Evolutionary conservation across 1,140 invertebrate species (phyloP), one percentile per base, ranked within the genome.

Genomic region (Bombus superbus): DNA sequence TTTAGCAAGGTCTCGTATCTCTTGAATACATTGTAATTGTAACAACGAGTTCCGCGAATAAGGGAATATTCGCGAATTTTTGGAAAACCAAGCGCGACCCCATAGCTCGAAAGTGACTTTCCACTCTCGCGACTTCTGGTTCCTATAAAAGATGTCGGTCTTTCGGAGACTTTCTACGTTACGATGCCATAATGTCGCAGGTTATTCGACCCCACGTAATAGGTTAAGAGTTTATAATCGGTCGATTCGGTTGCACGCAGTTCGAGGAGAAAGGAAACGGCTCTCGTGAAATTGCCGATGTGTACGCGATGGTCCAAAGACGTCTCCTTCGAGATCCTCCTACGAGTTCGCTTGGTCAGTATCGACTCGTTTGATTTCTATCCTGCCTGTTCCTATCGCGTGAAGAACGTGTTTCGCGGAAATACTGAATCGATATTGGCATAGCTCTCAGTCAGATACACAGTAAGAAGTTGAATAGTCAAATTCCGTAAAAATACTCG

Each of bases 151-250:
- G 38, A 68, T 72, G 69, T 62, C 87, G 83, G 85, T 77, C 75
- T 87, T 88, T 88, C 72, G 35, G 73, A 85, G 83, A 93, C 92
- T 93, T 93, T 93, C 92, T 92, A 93, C 71, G 79, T 87, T 86
- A 86, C 77, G 83, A 90, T 92, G 78, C 80, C 73, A 79, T 91
- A 90, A 91, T 90, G 86, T 90, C 86, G 90, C 81, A 79, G 81
- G 83, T 90, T 88, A 90, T 88, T 81, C 87, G 85, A 85, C 59
- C 74, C 75, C 81, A 92, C 91, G 92, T 93, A 93, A 93, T 92
- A 92, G 92, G 90, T 92, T 92, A 91, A 89, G 80, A 92, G 92
- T 92, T 93, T 92, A 88, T 84, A 90, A 92, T 88, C 86, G 59
- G 44, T 13, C 62, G 66, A 66, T 44, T 86, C 53, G 81, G 57